Evolutionary conservation across 2,888 invertebrate species (phyloP), one percentile per base, ranked within the genome.

Genomic region (Dicranocentrus wangi): DNA sequence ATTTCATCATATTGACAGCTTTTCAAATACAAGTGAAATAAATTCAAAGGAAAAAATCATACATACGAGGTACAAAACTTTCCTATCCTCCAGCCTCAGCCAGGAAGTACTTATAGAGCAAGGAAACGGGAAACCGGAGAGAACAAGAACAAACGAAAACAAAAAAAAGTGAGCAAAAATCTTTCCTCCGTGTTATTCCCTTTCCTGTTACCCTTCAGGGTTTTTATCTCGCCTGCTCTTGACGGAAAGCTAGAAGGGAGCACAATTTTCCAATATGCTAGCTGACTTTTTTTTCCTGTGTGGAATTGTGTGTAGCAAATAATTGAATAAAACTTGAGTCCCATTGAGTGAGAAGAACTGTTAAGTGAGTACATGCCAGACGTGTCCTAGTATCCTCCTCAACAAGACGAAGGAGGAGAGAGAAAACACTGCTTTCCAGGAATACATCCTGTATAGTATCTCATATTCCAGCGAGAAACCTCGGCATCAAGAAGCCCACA

Each of bases 261-360:
- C 32, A 60, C n/a, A n/a, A n/a, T n/a, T 60, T 76, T 66, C 43
- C 32, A 47, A 76, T 68, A 69, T 55, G 47, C n/a, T 70, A n/a
- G 27, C 42, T 42, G 53, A 73, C 53, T 53, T 58, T 25, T 47
- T 58, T 53, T n/a, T 65, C 32, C 42, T 21, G 66, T 58, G 43
- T 23, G 10, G 43, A 71, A 60, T 43, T 61, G 39, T 47, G 66
- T 80, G 79, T 68, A 80, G 71, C 58, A 72, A 68, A 80, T 80
- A 80, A 80, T 80, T 80, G 79, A 80, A 80, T 80, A 80, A 80
- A 80, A 78, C 58, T 58, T 55, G 58, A 66, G 47, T 32, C 19
- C 5, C 27, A 17, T 32, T 60, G 23, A 60, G 32, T 13, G 15
- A 10, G 28, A 60, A 60, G 28, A n/a, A 47, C 32, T 32, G 32